These are phyloP conservation scores for Craterocephalus amniculus DNA, from an alignment of 2,797 vertebrate species.

Conservation along the genomic window DNA sequence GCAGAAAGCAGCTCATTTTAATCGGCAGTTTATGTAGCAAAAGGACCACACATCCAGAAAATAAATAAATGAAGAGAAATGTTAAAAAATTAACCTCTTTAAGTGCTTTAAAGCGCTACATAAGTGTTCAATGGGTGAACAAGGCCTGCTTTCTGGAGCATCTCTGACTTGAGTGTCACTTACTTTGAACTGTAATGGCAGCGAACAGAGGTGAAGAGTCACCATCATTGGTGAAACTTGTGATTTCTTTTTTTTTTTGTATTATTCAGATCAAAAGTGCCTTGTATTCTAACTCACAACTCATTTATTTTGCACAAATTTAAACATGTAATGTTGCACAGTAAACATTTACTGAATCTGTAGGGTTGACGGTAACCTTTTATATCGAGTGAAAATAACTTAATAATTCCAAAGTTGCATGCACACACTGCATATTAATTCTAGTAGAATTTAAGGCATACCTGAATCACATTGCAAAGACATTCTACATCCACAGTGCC, in stretches of 20 bases:
- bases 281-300: no score
- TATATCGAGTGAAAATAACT: slow-evolving; percentile 69
- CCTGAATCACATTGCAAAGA: slow-evolving; percentile 43
- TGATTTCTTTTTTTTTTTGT: no score
- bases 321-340: no score
- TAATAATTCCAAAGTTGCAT: slow-evolving; percentile 61
- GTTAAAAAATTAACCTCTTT: slow-evolving; percentile 56
- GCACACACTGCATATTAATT: slow-evolving; percentile 66
- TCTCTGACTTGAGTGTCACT: no score
- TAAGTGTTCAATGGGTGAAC: neutral
- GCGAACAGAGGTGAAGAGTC: no score
- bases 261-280: no score
- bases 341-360: no score
- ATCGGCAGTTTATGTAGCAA: slow-evolving; percentile 44
- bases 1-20: slow-evolving; percentile 41
- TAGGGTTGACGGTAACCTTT: slow-evolving; percentile 25
- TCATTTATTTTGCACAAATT: no score
- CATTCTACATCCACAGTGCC: neutral
- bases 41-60: slow-evolving; percentile 35
- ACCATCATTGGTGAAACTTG: no score
- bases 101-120: neutral
- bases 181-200: no score
- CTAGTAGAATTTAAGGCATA: slow-evolving; percentile 52
- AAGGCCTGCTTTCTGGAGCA: no score
- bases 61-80: slow-evolving; percentile 68